Evolutionary conservation across 53 echinoderm and acorn worm species (phyloP).

Genomic region (Zoroaster sp.): DNA sequence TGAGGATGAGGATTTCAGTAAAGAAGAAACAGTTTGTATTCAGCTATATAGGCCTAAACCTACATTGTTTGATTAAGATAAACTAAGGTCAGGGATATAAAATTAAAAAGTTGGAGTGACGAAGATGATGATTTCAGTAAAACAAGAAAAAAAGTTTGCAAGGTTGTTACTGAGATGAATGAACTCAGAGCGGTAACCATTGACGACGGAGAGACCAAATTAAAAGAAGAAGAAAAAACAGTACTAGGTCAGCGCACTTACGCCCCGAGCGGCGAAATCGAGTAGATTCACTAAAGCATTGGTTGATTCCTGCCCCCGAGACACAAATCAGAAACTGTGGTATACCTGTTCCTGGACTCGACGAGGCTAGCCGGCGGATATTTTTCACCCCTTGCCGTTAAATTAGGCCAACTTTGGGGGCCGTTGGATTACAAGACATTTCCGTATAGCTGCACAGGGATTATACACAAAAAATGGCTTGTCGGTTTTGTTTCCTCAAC

Average conservation of each 20-base stretch:
- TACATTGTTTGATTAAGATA: too few relatives aligned
- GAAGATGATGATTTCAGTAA: too few relatives aligned
- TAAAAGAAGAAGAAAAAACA: neutral
- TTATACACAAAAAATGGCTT: too few relatives aligned
- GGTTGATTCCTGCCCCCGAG: neutral
- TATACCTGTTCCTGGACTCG: neutral
- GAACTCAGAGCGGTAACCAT: neutral
- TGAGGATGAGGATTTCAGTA: neutral
- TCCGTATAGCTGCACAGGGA: too few relatives aligned
- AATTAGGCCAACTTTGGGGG: conserved; percentile 20
- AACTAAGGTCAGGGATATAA: too few relatives aligned
- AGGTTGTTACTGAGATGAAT: neutral
- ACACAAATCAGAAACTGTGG: conserved; percentile 2
- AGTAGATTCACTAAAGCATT: neutral
- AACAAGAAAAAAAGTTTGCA: neutral
- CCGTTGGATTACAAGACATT: neutral
- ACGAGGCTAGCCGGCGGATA: neutral
- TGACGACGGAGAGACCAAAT: neutral
- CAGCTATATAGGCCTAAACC: too few relatives aligned
- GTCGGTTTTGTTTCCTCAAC: too few relatives aligned
- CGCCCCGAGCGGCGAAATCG: conserved; percentile 3
- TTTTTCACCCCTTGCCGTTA: neutral
- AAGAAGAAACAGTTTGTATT: too few relatives aligned
- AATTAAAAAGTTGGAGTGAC: too few relatives aligned
- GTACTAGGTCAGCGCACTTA: conserved; percentile 16